Base-by-base conservation (phyloP, 2,113 vertebrate genomes). In the Archocentrus centrarchus region DNA sequence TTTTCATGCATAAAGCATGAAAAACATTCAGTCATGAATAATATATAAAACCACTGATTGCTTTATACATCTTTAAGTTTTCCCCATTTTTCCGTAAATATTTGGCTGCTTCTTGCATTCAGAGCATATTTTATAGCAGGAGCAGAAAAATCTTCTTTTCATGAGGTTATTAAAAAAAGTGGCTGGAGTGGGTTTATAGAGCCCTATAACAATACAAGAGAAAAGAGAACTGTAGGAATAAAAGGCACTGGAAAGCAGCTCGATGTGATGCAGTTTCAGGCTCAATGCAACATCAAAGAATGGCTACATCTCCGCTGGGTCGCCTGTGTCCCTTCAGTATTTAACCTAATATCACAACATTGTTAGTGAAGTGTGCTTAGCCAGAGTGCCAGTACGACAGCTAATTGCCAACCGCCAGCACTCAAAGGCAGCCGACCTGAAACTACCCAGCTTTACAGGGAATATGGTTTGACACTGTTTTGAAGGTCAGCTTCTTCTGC, bases 401-500 rank as follows among this genome's bases (percentile, higher is more conserved):
- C 66, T 88, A 88, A 85, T 70, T 87, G 84, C 83, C 57, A 68
- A 78, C 61, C 7, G 13, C 47, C 76, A 41, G 39, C 75, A 79
- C 66, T 83, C 86, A 79, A 79, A 89, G 78, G 82, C 70, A 77
- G 75, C 64, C 70, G 24, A 85, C 85, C 77, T 53, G 58, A 88
- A 89, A 87, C 82, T 79, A 59, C 0, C 8, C 59, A n/a, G 81
- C 79, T 57, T 84, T 35, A 59, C 68, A 15, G 84, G 73, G 75
- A 91, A 85, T 75, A 78, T 57, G 80, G 80, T 82, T 91, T 82
- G 87, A 91, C 84, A 64, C 62, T 70, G 87, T 91, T 93, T 83
- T 91, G 90, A 92, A 95, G 92, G 91, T 92, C 90, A 93, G 61
- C 47, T 79, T 82, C 81, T 79, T 83, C 75, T 85, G 57, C 86